Conservation (phyloP, 2,113 vertebrate species). For the Tychaedon coryphoeus region DNA sequence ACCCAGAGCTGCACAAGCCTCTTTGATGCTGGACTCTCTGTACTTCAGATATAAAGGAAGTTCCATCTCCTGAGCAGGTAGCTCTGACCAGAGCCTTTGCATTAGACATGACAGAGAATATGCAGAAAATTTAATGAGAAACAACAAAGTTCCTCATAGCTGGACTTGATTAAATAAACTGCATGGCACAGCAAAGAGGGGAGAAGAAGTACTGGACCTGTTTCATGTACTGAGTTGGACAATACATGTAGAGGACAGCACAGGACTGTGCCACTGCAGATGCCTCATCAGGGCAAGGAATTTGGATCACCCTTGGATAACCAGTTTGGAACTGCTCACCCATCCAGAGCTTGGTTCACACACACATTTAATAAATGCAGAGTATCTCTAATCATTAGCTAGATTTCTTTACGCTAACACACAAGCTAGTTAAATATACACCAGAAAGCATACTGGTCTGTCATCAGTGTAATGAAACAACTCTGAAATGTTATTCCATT, state of each 20-base stretch:
- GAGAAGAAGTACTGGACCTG: background rate
- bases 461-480: background rate
- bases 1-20: background rate
- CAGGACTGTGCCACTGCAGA: background rate
- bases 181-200: background rate
- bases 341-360: background rate
- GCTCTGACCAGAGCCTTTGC: background rate
- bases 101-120: background rate
- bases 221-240: background rate
- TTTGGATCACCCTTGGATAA: background rate
- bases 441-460: background rate
- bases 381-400: background rate
- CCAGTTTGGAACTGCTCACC: background rate
- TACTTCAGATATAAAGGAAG: background rate
- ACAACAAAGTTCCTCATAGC: background rate
- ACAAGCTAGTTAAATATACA: background rate
- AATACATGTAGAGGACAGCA: rapidly evolving
- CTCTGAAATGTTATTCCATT: background rate
- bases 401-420: background rate
- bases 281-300: background rate
- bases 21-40: background rate
- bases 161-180: background rate
- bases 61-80: background rate
- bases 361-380: background rate
- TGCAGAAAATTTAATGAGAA: background rate